Conservation (phyloP, 2,113 vertebrate species). For the Macroglossus sobrinus region DNA sequence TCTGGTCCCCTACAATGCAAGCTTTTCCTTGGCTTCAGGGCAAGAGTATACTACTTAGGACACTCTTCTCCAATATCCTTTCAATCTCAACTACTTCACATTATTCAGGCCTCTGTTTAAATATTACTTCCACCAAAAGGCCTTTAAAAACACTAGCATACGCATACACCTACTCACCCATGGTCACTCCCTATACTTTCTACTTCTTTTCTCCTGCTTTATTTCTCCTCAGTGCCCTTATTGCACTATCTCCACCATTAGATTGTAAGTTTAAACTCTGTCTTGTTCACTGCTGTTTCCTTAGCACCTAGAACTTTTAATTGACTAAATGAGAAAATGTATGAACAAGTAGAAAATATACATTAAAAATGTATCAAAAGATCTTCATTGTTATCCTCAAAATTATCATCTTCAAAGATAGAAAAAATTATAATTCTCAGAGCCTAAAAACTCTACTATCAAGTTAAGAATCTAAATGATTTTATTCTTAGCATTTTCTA, state of each 20-base stretch:
- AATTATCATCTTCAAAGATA: not conserved
- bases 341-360: not conserved
- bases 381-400: not conserved
- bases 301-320: not conserved
- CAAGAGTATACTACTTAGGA: not conserved
- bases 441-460: not conserved
- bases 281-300: not conserved
- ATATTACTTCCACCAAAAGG: not conserved
- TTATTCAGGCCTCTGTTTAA: not conserved
- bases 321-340: not conserved
- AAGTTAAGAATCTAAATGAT: not conserved
- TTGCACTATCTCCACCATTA: not conserved
- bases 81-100: not conserved
- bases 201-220: not conserved
- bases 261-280: not conserved
- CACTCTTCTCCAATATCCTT: not conserved
- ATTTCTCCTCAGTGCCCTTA: not conserved
- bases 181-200: not conserved
- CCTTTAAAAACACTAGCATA: not conserved
- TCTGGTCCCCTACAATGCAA: not conserved
- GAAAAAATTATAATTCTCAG: not conserved
- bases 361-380: not conserved
- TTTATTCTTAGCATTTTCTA: not conserved
- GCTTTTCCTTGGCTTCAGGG: not conserved
- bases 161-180: not conserved